Evolutionary conservation across 2,113 vertebrate species (phyloP).

Genomic region (Petrocephalus microphthalmus): DNA sequence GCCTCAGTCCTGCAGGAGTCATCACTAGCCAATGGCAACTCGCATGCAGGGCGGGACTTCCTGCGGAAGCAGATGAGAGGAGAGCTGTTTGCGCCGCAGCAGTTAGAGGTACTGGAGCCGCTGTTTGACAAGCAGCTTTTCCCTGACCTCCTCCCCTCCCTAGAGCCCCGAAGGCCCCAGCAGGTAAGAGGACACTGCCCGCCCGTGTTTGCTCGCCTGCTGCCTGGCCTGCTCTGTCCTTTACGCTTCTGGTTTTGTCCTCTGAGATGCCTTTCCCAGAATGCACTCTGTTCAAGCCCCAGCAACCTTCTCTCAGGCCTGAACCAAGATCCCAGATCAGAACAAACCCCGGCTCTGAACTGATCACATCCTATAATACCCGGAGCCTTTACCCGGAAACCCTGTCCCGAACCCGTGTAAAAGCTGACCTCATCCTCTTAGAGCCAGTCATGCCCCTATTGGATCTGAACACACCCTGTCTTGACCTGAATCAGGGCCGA

Average conservation of each 20-base stretch:
- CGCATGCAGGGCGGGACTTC: slow-evolving; percentile 90
- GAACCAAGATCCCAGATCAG: neutral
- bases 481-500: no score
- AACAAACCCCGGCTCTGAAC: neutral
- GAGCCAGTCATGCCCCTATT: neutral
- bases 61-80: slow-evolving; percentile 98
- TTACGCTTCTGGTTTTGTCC: slow-evolving; percentile 42
- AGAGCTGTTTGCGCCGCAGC: slow-evolving; percentile 94
- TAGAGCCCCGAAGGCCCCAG: slow-evolving; percentile 81
- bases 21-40: slow-evolving; percentile 89
- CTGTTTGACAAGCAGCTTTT: slow-evolving; percentile 92
- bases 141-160: slow-evolving; percentile 82
- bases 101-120: slow-evolving; percentile 95
- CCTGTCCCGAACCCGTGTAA: neutral
- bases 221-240: slow-evolving; percentile 43
- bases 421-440: slow-evolving; percentile 50
- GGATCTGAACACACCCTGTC: neutral
- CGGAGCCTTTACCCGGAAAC: neutral
- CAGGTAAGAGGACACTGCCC: slow-evolving; percentile 66
- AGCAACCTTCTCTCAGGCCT: neutral
- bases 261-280: slow-evolving; percentile 5
- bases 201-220: neutral
- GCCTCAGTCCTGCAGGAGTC: slow-evolving; percentile 84
- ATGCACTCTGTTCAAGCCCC: neutral
- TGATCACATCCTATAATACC: neutral